Percentiles rank a stretch among this genome's conserved stretches.
Conservation (phyloP, 2,797 vertebrate genomes). For the Babyrousa celebensis region DNA sequence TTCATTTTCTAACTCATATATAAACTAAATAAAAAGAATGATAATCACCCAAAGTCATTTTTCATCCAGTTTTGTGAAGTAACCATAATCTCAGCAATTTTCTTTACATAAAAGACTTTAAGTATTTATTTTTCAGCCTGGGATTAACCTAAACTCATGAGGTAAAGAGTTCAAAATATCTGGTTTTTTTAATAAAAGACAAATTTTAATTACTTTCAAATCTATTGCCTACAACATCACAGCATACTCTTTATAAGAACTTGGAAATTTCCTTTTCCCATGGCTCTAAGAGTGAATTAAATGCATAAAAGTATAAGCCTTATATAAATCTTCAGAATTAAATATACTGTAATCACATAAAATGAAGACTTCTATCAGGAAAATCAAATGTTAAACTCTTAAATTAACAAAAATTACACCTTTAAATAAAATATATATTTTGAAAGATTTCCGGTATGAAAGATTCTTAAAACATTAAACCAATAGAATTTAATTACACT, state of each 20-base stretch:
- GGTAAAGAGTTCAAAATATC: background rate
- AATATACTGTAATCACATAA: slow-evolving; percentile 63
- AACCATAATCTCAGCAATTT: slow-evolving; percentile 29
- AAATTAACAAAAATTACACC: slow-evolving; percentile 52
- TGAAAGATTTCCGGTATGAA: background rate
- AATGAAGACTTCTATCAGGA: slow-evolving; percentile 20
- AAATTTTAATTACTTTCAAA: slow-evolving; percentile 74
- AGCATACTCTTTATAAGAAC: slow-evolving; percentile 12
- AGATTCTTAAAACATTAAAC: slow-evolving; percentile 54
- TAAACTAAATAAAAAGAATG: background rate
- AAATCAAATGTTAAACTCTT: slow-evolving; percentile 59
- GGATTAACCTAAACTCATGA: slow-evolving; percentile 66
- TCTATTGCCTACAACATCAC: background rate
- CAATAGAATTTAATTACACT: slow-evolving; percentile 34
- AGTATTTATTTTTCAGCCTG: slow-evolving; percentile 7
- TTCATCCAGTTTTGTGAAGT: slow-evolving; percentile 48
- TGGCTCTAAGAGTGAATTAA: background rate
- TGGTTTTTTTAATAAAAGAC: slow-evolving; percentile 4
- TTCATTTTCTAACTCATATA: slow-evolving; percentile 13
- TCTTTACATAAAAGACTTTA: slow-evolving; percentile 40
- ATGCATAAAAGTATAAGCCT: background rate
- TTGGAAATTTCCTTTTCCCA: slow-evolving; percentile 33
- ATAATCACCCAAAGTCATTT: slow-evolving; percentile 43
- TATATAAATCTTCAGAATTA: slow-evolving; percentile 44
- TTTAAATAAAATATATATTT: slow-evolving; percentile 37